These are phyloP conservation scores for Tympanoctomys barrerae DNA, from an alignment of 2,797 vertebrate genomes.

Conservation along the genomic window DNA sequence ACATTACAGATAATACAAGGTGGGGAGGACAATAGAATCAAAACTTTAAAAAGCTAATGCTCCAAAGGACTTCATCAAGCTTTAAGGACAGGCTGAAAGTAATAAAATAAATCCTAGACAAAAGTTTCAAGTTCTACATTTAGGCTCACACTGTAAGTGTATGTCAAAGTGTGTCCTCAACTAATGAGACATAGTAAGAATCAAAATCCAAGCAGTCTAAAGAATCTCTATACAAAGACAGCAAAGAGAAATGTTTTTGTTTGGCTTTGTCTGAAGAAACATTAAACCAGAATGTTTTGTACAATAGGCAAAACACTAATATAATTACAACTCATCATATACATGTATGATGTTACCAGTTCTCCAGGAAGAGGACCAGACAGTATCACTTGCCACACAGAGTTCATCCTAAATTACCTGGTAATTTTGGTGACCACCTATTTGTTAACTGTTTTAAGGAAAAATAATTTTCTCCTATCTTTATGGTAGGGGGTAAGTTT, in stretches of 20 bases:
- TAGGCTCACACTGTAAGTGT: neutral
- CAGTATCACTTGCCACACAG: neutral
- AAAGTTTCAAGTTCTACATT: slow-evolving; percentile 2
- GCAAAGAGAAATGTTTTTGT: neutral
- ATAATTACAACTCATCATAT: neutral
- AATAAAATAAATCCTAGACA: neutral
- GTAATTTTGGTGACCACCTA: neutral
- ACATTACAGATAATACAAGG: neutral
- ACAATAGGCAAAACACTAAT: neutral
- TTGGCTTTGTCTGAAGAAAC: neutral
- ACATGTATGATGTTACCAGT: neutral
- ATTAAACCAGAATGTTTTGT: neutral
- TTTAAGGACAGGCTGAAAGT: neutral
- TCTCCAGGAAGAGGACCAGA: neutral
- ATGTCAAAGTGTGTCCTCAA: neutral
- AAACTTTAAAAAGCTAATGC: slow-evolving; percentile 9
- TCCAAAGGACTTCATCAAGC: neutral
- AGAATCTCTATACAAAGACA: slow-evolving; percentile 20
- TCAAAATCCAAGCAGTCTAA: neutral
- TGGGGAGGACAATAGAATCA: neutral
- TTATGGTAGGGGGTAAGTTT: slow-evolving; percentile 1
- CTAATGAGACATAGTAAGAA: neutral
- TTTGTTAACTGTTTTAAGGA: neutral
- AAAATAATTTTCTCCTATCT: neutral
- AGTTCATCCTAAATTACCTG: neutral